Evolutionary conservation across 1,140 invertebrate genomes (phyloP), one percentile per base, ranked within the genome.

Genomic region (Uloborus diversus): DNA sequence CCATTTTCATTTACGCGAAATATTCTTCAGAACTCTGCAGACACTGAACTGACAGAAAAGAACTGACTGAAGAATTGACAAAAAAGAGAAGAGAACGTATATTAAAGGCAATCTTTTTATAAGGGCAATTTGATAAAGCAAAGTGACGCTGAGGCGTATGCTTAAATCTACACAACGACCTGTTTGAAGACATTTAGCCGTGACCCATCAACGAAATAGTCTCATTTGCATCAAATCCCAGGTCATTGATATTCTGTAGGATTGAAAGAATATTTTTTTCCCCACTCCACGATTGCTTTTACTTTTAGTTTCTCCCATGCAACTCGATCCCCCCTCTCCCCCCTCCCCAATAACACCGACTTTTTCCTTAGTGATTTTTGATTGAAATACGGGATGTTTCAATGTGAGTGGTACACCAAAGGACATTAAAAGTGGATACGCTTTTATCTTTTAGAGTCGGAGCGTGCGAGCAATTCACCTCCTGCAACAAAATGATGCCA

Each of bases 131-230:
- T 53, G 71, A 75, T 75, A 64, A 59, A 30, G 47, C 57, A 28
- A 75, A 61, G 42, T 51, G 71, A 64, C 57, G 28, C 32, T 62
- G 71, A 64, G 57, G 71, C 61, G 27, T 47, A 51, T 20, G 17
- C 37, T 25, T 75, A 75, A 75, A 75, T 75, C 57, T 64, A 62
- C 56, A 32, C 71, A 75, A 75, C 71, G 57, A 64, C 71, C 71
- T 61, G 56, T 71, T 59, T 71, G 56, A 37, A 25, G 53, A 75
- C 59, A 75, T 75, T 75, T 75, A 64, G 64, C 37, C 71, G 71
- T 75, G 71, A 62, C 57, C 57, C 33, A 51, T 53, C 71, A 64
- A 32, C 37, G 27, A 75, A 75, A 75, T 75, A 5, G 71, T 64
- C 71, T n/a, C 71, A 75, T 75, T 64, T 75, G 56, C 71, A 64